Evolutionary conservation across 2,797 vertebrate genomes (phyloP).

Genomic region (Sebastes trivittatus): DNA sequence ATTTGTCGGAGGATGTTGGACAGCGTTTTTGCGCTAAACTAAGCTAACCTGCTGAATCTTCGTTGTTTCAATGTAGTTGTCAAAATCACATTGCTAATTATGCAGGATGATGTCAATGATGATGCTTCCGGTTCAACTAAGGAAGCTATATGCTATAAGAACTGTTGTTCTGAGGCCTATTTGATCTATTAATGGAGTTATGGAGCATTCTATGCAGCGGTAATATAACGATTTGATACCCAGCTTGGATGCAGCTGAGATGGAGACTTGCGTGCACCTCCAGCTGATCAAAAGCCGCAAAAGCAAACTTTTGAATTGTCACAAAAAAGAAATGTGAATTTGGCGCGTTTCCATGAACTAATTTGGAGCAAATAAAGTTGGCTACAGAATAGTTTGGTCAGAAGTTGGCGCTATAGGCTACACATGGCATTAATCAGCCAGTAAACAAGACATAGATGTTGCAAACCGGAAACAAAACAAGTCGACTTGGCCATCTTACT

Average conservation of each 20-base stretch:
- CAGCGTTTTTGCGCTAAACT: not conserved
- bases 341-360: too few relatives aligned
- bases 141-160: not conserved
- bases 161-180: too few relatives aligned
- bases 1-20: not conserved
- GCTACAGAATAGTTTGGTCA: too few relatives aligned
- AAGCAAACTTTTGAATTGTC: too few relatives aligned
- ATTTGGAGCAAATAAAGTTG: accelerated
- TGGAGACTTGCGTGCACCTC: not conserved
- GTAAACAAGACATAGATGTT: too few relatives aligned
- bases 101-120: not conserved
- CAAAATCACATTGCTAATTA: not conserved
- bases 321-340: too few relatives aligned
- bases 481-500: too few relatives aligned
- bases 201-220: not conserved
- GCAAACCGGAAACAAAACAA: too few relatives aligned
- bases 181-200: not conserved
- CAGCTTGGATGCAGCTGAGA: not conserved
- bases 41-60: not conserved
- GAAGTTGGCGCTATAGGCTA: too few relatives aligned
- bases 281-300: not conserved
- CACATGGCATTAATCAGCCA: too few relatives aligned
- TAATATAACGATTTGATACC: not conserved
- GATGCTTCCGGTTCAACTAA: not conserved
- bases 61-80: not conserved